Base-by-base conservation (phyloP, 2,888 invertebrate genomes). In the Stenodema calcarata region DNA sequence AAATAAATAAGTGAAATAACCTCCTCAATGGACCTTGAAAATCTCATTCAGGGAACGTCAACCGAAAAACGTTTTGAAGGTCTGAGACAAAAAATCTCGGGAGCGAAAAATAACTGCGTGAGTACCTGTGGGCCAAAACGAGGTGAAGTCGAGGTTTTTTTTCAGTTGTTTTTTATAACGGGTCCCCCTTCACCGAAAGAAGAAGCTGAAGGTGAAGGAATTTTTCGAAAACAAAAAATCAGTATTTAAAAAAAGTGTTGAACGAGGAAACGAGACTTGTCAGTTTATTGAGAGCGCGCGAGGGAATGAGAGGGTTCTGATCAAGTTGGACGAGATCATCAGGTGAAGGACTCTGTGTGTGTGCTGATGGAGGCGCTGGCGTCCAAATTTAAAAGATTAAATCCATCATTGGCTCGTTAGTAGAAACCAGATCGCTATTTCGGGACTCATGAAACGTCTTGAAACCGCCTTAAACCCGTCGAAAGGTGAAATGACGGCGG, bases 341-440 rank as follows among this genome's bases (percentile, higher is more conserved):
- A 18, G 14, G n/a, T n/a, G 50, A n/a, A 4, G 4, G 50, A 1
- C 9, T n/a, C 4, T 23, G n/a, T n/a, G 62, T n/a, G 54, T 6
- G 27, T 9, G 62, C 62, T 62, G 62, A 23, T 62, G 23, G 70
- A 27, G 44, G 27, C 28, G 78, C 44, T 42, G 23, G 42, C 78
- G 23, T 44, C 44, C 78, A 11, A 44, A 44, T 44, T 44, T 78
- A 78, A 78, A 78, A 78, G n/a, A n/a, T n/a, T 35, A 2, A 35
- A 35, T 78, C 44, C 78, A 78, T 78, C 78, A 78, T 78, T 78
- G 44, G 78, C 78, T 78, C 78, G 78, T 78, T 78, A 44, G n/a
- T n/a, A n/a, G n/a, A n/a, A n/a, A n/a, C n/a, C n/a, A n/a, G n/a
- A n/a, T n/a, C n/a, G n/a, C n/a, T n/a, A n/a, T 73, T 28, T 73